Evolutionary conservation across 2,113 vertebrate species (phyloP).

Genomic region (Callaeas wilsoni): DNA sequence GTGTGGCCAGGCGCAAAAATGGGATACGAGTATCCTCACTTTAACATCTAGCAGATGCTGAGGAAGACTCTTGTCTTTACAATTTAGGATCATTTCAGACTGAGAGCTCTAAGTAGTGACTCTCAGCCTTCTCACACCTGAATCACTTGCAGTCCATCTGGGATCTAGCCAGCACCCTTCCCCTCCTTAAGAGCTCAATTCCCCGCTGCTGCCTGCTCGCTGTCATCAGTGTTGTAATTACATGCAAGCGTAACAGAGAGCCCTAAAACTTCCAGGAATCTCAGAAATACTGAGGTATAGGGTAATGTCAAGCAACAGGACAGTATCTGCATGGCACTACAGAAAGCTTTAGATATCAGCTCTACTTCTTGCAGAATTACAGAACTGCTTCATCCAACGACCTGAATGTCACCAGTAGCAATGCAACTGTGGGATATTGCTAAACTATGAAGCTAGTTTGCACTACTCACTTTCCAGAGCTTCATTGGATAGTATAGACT

Average conservation of each 20-base stretch:
- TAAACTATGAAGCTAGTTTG: neutral
- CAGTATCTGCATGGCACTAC: neutral
- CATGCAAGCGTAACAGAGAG: neutral
- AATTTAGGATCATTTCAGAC: neutral
- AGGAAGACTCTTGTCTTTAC: neutral
- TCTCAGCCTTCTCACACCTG: neutral
- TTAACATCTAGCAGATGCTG: neutral
- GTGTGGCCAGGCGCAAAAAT: neutral
- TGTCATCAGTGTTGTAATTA: neutral
- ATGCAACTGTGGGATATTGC: neutral
- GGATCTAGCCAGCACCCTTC: neutral
- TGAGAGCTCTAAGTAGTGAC: neutral
- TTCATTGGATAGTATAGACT: constrained; percentile 74
- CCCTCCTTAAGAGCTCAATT: neutral
- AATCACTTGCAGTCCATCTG: neutral
- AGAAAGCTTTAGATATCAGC: neutral
- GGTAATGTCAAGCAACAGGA: neutral
- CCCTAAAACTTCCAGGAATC: neutral
- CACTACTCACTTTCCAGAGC: constrained; percentile 80
- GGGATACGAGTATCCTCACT: neutral
- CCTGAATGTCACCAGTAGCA: neutral
- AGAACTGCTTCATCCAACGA: neutral
- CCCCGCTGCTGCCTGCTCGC: neutral
- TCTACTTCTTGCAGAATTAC: neutral
- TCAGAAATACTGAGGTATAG: neutral